These are phyloP conservation scores for Girardinus metallicus DNA, from an alignment of 2,797 vertebrate genomes.

Conservation along the genomic window DNA sequence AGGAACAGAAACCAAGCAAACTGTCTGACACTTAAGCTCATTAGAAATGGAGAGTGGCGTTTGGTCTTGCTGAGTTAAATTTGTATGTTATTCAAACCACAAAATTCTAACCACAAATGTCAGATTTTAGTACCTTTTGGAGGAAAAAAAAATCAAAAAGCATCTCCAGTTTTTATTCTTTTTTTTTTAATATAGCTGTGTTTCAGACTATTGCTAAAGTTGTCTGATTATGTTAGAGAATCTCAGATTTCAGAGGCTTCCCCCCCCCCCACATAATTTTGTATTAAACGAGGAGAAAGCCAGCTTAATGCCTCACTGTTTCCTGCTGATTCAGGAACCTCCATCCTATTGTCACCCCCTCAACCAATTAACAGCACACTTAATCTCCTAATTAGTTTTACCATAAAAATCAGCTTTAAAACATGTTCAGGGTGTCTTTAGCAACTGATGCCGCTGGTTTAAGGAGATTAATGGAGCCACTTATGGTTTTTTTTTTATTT, in stretches of 20 bases:
- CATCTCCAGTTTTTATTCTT: not conserved
- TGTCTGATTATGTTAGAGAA: not conserved
- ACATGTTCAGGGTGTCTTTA: not conserved
- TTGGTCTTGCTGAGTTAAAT: not conserved
- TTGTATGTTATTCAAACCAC: not conserved
- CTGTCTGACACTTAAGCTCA: not conserved
- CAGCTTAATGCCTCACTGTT: not conserved
- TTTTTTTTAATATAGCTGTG: not conserved
- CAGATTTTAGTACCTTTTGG: not conserved
- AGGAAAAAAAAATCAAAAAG: too few species aligned
- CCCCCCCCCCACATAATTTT: not conserved
- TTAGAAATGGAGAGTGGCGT: not conserved
- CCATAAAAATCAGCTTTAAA: slow-evolving; percentile 1
- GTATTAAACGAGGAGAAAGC: not conserved
- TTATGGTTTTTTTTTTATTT: not conserved
- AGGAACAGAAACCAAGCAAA: not conserved
- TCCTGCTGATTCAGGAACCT: not conserved
- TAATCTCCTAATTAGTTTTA: slow-evolving; percentile 9
- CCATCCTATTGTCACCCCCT: not conserved
- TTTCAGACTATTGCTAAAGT: not conserved
- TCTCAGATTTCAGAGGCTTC: not conserved
- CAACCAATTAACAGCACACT: not conserved
- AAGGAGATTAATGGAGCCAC: not conserved
- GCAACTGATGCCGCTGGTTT: not conserved
- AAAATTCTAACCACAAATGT: not conserved